Evolutionary conservation across 1,140 invertebrate genomes (phyloP), one percentile per base, ranked within the genome.

Genomic region (Aphelinus atriplicis): DNA sequence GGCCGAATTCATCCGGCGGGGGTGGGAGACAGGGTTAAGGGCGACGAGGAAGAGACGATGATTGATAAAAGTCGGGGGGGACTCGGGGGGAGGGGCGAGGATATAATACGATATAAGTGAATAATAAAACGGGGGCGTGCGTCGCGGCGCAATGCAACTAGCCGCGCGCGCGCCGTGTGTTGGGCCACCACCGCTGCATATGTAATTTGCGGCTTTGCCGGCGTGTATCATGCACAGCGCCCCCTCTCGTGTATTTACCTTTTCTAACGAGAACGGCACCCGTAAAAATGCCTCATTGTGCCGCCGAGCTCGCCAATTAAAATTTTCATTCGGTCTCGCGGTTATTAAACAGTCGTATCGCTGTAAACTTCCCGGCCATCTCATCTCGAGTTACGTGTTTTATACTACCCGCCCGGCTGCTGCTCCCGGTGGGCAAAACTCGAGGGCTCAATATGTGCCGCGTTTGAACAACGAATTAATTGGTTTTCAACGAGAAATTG

Each of bases 81-180:
- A 26, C 26, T 26, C 26, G 26, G 26, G 26, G 26, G 26, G 26
- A 26, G 26, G 26, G 26, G 26, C 26, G 26, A 26, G 26, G 26
- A 26, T 26, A 26, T 26, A 26, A 26, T 26, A 26, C 26, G 26
- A 26, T 26, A 26, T 65, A 68, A 69, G 73, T 63, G 60, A 69
- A 75, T 75, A 75, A 75, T 75, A 75, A 75, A 65, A 75, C 46
- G 53, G 51, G 26, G 51, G 66, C 46, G 61, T 62, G 26, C 47
- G 62, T 47, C 7, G 3, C 3, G 26, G n/a, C 47, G 48, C 51
- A 67, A 58, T 58, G 62, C 53, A 72, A 72, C 71, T 46, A 10
- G 57, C 42, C 5, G 42, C 58, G 42, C 10, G 7, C 10, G 43
- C 2, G 10, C n/a, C 6, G 48, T 42, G 26, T 51, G 6, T 50